Evolutionary conservation across 2,113 vertebrate genomes (phyloP).

Genomic region (Tichodroma muraria): DNA sequence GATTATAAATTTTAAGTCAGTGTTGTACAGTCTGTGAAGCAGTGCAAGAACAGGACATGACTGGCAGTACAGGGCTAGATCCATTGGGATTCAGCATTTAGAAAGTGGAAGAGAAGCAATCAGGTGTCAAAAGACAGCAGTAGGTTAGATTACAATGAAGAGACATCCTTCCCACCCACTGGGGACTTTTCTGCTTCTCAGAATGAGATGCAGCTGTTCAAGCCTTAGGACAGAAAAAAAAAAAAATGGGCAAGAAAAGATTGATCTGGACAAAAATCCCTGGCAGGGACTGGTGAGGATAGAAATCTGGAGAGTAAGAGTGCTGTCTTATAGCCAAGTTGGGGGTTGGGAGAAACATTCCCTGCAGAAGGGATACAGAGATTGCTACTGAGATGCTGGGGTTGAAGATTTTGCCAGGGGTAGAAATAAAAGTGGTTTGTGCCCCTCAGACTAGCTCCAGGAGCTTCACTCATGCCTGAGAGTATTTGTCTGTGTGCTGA

Average conservation of each 20-base stretch:
- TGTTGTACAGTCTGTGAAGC: background rate
- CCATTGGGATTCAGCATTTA: background rate
- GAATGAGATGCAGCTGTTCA: slow-evolving; percentile 32
- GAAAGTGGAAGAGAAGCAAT: background rate
- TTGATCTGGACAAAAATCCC: slow-evolving; percentile 15
- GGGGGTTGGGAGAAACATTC: background rate
- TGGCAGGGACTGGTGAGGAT: background rate
- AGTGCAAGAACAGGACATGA: background rate
- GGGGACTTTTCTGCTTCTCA: background rate
- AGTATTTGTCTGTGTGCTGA: background rate
- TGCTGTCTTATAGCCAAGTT: background rate
- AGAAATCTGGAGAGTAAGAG: background rate
- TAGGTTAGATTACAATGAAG: background rate
- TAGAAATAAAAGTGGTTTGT: background rate
- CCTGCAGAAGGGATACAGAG: background rate
- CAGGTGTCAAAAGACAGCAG: slow-evolving; percentile 4
- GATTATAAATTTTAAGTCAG: background rate
- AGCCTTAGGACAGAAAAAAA: background rate
- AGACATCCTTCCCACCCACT: background rate
- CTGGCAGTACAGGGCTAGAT: background rate
- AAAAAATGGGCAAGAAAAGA: background rate
- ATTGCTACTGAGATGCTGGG: background rate
- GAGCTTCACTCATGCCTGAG: background rate
- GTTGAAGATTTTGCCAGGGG: background rate
- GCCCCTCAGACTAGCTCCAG: background rate